phyloP scores from a whole-genome alignment of 2,113 vertebrate genomes.

The Steatornis caripensis region DNA sequence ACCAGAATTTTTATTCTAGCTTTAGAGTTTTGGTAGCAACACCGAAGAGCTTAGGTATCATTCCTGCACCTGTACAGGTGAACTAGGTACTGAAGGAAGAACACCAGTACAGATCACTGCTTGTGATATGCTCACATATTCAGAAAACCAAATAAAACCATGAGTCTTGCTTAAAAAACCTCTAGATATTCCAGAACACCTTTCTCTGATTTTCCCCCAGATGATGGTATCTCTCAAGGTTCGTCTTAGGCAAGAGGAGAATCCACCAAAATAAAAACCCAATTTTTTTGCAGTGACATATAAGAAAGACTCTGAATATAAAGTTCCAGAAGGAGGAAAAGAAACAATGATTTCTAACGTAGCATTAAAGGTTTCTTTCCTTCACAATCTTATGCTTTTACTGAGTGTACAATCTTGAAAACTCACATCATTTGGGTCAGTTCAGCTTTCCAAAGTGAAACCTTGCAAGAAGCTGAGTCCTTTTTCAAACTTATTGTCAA shows the following conservation, averaged over 20 bases:
- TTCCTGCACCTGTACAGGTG: not conserved
- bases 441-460: not conserved
- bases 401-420: not conserved
- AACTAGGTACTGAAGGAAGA: not conserved
- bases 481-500: not conserved
- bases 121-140: rapidly evolving
- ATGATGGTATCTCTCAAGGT: not conserved
- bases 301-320: not conserved
- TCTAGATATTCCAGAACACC: not conserved
- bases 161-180: not conserved
- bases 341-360: not conserved
- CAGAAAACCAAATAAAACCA: not conserved
- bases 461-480: rapidly evolving
- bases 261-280: not conserved
- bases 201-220: not conserved
- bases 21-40: not conserved
- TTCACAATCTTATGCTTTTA: not conserved
- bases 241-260: not conserved
- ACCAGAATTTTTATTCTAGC: not conserved
- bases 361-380: not conserved
- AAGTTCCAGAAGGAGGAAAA: not conserved
- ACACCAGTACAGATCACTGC: rapidly evolving
- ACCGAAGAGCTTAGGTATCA: not conserved
- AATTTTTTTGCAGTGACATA: not conserved
- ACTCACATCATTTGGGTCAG: rapidly evolving